Percentiles rank a stretch among this genome's conserved stretches.
Evolutionary conservation across 2,113 vertebrate species (phyloP).

Genomic region (Syngnathus floridae): DNA sequence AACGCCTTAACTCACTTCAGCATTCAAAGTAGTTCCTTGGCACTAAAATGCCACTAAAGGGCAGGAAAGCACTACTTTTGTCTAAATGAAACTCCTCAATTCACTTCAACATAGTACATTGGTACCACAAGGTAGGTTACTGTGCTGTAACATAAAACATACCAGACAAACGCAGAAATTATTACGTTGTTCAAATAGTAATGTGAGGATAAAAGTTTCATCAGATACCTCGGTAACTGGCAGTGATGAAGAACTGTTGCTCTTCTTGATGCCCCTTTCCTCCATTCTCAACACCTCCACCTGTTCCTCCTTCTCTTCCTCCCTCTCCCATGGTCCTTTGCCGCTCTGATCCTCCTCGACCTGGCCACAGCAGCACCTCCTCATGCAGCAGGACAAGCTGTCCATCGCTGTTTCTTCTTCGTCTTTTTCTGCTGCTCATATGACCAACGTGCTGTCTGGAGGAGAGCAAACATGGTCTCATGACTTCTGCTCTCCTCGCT

Average conservation of each 20-base stretch:
- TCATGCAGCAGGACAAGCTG: slow-evolving; percentile 34
- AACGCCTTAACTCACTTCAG: no score
- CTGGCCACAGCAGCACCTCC: slow-evolving; percentile 45
- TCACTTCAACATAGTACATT: no score
- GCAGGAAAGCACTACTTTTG: no score
- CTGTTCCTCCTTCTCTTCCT: slow-evolving; percentile 16
- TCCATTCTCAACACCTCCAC: slow-evolving; percentile 20
- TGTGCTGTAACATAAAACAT: neutral
- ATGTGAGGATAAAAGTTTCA: neutral
- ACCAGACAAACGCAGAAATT: neutral
- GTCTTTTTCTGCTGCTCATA: slow-evolving; percentile 57
- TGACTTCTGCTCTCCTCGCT: slow-evolving; percentile 57
- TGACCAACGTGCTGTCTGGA: slow-evolving; percentile 71
- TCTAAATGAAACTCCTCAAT: no score
- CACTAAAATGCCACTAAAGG: no score
- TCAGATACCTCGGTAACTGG: slow-evolving; percentile 51
- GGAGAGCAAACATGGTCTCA: slow-evolving; percentile 63
- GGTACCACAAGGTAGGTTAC: no score
- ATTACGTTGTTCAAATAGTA: neutral
- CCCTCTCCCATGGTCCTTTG: neutral
- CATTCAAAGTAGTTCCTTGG: no score
- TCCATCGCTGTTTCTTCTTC: slow-evolving; percentile 47
- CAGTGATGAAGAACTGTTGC: slow-evolving; percentile 45
- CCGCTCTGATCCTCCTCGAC: slow-evolving; percentile 19
- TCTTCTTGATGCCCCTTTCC: slow-evolving; percentile 23